Evolutionary conservation across 2,797 vertebrate genomes (phyloP).

Genomic region (Lacerta bilineata): DNA sequence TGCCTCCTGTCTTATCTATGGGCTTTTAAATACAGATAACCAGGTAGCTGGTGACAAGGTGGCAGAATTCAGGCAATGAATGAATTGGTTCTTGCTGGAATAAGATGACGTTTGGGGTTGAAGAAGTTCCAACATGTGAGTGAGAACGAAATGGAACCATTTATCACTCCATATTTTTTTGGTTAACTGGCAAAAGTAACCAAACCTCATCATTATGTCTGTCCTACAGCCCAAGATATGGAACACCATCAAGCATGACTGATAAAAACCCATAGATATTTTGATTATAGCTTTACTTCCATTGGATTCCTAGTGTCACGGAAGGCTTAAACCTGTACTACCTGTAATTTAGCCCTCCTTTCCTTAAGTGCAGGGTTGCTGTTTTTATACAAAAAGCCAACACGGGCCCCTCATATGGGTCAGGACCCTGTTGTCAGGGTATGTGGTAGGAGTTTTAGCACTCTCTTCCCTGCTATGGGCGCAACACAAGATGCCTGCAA

Average conservation of each 20-base stretch:
- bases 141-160: not conserved
- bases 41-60: not conserved
- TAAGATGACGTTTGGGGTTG: not conserved
- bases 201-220: not conserved
- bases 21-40: not conserved
- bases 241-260: not conserved
- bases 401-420: no score
- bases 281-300: not conserved
- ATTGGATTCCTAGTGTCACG: not conserved
- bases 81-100: not conserved
- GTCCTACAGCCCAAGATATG: not conserved
- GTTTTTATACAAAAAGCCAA: no score
- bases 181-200: not conserved
- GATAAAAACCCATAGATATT: not conserved
- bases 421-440: no score
- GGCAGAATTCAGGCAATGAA: not conserved
- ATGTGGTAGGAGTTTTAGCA: no score
- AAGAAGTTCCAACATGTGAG: not conserved
- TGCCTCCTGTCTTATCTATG: not conserved
- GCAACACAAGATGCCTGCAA: no score
- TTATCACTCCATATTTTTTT: not conserved
- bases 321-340: not conserved
- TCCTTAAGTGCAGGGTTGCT: no score
- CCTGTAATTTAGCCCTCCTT: no score
- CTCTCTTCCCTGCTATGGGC: no score